Base-by-base conservation (phyloP, 2,797 vertebrate species). In the Morus bassanus region DNA sequence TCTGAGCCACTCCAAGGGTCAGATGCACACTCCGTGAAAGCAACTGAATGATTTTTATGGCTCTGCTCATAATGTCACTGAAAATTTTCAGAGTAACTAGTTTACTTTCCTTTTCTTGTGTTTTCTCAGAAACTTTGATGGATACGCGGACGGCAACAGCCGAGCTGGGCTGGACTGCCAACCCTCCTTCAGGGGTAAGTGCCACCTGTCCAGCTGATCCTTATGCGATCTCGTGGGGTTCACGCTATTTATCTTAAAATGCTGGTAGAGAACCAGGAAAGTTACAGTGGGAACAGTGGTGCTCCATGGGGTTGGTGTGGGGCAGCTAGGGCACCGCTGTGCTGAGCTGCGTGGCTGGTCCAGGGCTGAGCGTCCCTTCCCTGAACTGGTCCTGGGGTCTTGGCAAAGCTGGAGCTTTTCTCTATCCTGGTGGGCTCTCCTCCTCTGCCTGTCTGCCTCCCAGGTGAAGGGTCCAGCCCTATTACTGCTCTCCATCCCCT, bases 101-200 rank as follows among this genome's bases (percentile, higher is more conserved):
- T 43, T 31, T n/a, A 4, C 86, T 90, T 88, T 51, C 7, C 16
- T 77, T 73, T 89, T 92, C 87, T 87, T 96, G 14, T 95, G 79
- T 96, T 95, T 94, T 25, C 56, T 53, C 98, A 99, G 99, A 99
- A 98, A 99, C 99, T 3, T 95, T 99, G 98, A 99, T 99, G 99
- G 99, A 99, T 98, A 99, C 99, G 14, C 98, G 99, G 95, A 99
- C 99, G 22, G 99, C 99, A 57, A 99, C 99, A 17, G 99, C 99
- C 89, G 99, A 99, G 97, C 98, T 99, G 95, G 99, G 99, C 89
- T 99, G 99, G 99, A 99, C 99, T 0, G 99, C 99, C 35, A 99
- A 99, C 98, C 99, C 99, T 45, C 98, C 99, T 46, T 99, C 99
- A 13, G 99, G 99, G 98, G 99, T 99, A 97, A 99, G 99, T 91